These are phyloP conservation scores for Athalia rosae DNA, from an alignment of 2,888 invertebrate genomes.

Conservation along the genomic window DNA sequence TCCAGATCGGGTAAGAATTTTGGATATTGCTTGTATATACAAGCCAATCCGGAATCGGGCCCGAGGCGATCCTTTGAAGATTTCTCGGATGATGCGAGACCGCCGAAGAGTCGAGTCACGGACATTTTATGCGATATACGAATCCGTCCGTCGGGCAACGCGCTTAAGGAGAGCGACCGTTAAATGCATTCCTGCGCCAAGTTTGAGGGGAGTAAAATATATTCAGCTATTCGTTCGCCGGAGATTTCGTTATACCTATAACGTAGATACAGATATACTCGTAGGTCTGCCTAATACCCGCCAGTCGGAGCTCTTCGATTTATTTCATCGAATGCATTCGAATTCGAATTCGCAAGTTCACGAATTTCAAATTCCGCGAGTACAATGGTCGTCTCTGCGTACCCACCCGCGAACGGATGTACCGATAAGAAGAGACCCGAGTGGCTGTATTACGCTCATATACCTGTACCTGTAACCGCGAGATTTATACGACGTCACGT, in stretches of 20 bases:
- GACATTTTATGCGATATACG: not conserved
- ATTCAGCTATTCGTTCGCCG: no score
- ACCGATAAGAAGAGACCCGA: slow-evolving; percentile 31
- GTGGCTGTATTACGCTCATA: no score
- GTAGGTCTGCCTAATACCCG: no score
- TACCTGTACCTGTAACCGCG: no score
- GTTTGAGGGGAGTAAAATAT: not conserved
- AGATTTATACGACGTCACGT: slow-evolving; percentile 28
- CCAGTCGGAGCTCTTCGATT: no score
- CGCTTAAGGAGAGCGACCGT: not conserved
- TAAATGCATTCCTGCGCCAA: not conserved
- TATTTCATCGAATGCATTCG: no score
- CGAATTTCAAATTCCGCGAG: no score
- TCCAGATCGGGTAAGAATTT: slow-evolving; percentile 65
- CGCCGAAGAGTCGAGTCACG: slow-evolving; percentile 2
- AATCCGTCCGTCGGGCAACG: no score
- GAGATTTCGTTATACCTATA: no score
- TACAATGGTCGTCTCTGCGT: no score
- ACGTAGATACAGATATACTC: no score
- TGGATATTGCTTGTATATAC: slow-evolving; percentile 65
- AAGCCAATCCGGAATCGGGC: slow-evolving; percentile 38
- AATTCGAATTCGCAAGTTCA: no score
- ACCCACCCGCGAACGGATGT: not conserved
- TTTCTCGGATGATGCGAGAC: slow-evolving; percentile 6
- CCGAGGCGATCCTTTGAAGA: slow-evolving; percentile 42